Evolutionary conservation across 2,888 invertebrate genomes (phyloP).

Genomic region (Patella caerulea): DNA sequence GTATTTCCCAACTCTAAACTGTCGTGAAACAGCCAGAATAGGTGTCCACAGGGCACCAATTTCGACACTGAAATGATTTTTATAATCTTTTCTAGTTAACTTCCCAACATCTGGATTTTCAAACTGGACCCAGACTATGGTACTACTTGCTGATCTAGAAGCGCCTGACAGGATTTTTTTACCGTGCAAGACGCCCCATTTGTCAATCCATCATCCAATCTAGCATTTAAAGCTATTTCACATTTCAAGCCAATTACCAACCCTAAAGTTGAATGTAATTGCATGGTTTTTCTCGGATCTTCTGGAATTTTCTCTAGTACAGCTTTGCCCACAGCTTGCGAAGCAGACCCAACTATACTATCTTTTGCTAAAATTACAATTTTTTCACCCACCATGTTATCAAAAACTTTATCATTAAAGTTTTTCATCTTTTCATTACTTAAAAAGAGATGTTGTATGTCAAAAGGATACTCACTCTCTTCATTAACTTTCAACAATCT

Average conservation of each 20-base stretch:
- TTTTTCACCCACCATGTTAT: not conserved
- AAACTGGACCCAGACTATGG: not conserved
- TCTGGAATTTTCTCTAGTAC: too few species aligned
- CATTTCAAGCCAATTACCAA: too few species aligned
- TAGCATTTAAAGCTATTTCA: too few species aligned
- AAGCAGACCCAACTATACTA: not conserved
- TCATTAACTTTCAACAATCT: not conserved
- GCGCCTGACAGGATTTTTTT: not conserved
- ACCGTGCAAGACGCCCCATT: slow-evolving; percentile 23
- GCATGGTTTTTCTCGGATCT: too few species aligned
- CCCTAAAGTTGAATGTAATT: too few species aligned
- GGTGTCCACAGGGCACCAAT: not conserved
- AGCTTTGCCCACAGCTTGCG: too few species aligned
- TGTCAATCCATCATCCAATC: too few species aligned
- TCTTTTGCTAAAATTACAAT: not conserved
- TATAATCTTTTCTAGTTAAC: slow-evolving; percentile 2
- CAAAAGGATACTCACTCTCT: not conserved
- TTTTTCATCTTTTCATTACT: not conserved
- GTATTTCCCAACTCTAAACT: not conserved
- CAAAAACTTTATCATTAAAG: not conserved
- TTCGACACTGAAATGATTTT: not conserved
- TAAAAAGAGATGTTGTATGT: not conserved
- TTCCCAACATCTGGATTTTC: not conserved
- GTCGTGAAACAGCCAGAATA: too few species aligned
- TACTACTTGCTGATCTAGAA: not conserved